Conservation (phyloP, 2,888 invertebrate species). For the Dione vanillae region DNA sequence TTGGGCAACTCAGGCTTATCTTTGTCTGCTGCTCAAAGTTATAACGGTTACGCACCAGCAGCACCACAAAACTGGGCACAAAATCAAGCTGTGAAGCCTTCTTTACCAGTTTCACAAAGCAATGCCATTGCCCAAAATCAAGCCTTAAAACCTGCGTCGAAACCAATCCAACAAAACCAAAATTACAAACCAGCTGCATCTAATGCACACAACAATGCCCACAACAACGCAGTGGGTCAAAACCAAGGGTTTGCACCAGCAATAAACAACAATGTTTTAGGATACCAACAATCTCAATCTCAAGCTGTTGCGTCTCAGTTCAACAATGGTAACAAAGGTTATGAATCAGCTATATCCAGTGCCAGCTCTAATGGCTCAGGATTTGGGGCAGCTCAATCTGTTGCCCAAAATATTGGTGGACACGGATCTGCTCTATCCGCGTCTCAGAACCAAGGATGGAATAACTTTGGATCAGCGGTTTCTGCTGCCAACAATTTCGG, state of each 20-base stretch:
- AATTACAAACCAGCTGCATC: constrained; percentile 38
- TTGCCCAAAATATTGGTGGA: constrained; percentile 56
- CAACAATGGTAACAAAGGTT: constrained; percentile 30
- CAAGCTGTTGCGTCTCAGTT: constrained; percentile 31
- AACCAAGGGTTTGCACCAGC: background rate
- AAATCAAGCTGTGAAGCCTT: background rate
- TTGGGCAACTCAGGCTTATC: constrained; percentile 61
- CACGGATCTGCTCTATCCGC: constrained; percentile 55
- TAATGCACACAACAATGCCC: constrained; percentile 46
- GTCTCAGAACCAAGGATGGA: constrained; percentile 55
- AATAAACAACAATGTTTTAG: constrained; percentile 50
- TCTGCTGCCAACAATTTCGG: constrained; percentile 64
- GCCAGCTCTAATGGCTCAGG: constrained; percentile 53
- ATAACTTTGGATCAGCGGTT: constrained; percentile 56
- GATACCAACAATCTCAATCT: constrained; percentile 32
- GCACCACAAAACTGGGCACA: background rate
- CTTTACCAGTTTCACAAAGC: background rate
- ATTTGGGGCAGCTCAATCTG: constrained; percentile 59
- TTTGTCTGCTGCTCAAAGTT: constrained; percentile 60
- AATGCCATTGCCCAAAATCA: background rate
- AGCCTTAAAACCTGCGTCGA: background rate
- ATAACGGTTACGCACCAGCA: constrained; percentile 58
- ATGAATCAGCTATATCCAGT: constrained; percentile 49
- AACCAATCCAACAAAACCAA: background rate
- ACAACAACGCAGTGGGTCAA: background rate